Evolutionary conservation across 2,888 invertebrate species (phyloP), one percentile per base, ranked within the genome.

Genomic region (Drosophila seclusa): DNA sequence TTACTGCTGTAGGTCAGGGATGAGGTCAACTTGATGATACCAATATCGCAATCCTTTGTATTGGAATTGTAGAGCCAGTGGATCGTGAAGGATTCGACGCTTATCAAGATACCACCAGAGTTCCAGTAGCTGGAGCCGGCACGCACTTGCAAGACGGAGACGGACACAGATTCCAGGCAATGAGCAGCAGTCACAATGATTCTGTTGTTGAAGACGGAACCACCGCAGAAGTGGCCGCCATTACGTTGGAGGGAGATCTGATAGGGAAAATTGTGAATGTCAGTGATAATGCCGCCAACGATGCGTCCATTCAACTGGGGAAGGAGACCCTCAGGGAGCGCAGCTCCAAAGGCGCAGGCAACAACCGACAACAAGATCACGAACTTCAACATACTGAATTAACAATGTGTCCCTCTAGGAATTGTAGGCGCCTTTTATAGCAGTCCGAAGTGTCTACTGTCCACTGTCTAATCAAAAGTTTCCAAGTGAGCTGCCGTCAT

Each of bases 181-280:
- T 95, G 95, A 13, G 95, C 95, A 42, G 95, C 95, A 2, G 95
- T 95, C 4, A 95, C 73, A 1, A 94, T 92, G 34, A 87, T 74
- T 42, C 94, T 94, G 55, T 93, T 89, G 24, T 83, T 84, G 58
- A 93, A 93, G 62, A 95, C 88, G 13, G 94, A 90, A 0, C 94
- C 95, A 2, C 95, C 95, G 78, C 95, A 95, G 0, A 92, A 90
- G 80, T 95, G 95, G 0, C 91, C 76, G 0, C 93, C 94, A 49
- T 90, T 85, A n/a, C 82, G 82, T 64, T 85, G 84, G 7, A 92
- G 63, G 2, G 92, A 91, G 29, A 91, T 74, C 70, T 89, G 89
- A 78, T 83, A 91, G 40, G 92, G 92, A 72, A 82, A 88, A 55
- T 80, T 76, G 34, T 29, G 42, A 49, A 92, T 90, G 31, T 73